Base-by-base conservation (phyloP, 2,113 vertebrate species). In the Thunnus maccoyii region DNA sequence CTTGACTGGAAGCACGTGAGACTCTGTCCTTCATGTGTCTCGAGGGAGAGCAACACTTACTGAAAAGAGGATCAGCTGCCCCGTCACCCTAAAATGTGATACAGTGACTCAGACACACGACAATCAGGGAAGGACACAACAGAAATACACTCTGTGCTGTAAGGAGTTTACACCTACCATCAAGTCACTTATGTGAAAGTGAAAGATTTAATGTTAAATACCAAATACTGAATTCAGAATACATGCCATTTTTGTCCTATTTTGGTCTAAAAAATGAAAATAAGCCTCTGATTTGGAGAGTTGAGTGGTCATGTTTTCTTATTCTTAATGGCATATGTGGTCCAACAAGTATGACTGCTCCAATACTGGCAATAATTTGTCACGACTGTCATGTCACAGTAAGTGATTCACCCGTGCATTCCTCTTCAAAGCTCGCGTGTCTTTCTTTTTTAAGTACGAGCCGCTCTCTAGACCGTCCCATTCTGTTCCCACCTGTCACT, bases 1-100 rank as follows among this genome's bases (percentile, higher is more conserved):
- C 61, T 48, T 47, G 78, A 73, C 58, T 78, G 66, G 5, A 80
- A 86, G 47, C 16, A 63, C 18, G 41, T 67, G 66, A 4, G 20
- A 72, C 63, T 84, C 4, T 47, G 55, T 66, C 55, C 41, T 36
- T 52, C 61, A 58, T 65, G 18, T 30, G 57, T 76, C 78, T 81
- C 44, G 22, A 3, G 71, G 72, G 72, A 67, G 75, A 17, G 22
- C 22, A 62, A 61, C 68, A 56, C 55, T 71, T 55, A 14, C 44
- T 73, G 73, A 70, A 74, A 63, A 64, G 73, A 72, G 50, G 72
- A 83, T 85, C 87, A 85, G 70, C 69, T 81, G 70, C 36, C 47
- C 58, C 67, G 80, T 36, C 67, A 63, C 30, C 72, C 75, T 50
- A 72, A 64, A 84, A 65, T 78, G 20, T 46, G 58, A 61, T 30